These are phyloP conservation scores for Melanogrammus aeglefinus DNA, from an alignment of 2,797 vertebrate genomes.

Conservation along the genomic window DNA sequence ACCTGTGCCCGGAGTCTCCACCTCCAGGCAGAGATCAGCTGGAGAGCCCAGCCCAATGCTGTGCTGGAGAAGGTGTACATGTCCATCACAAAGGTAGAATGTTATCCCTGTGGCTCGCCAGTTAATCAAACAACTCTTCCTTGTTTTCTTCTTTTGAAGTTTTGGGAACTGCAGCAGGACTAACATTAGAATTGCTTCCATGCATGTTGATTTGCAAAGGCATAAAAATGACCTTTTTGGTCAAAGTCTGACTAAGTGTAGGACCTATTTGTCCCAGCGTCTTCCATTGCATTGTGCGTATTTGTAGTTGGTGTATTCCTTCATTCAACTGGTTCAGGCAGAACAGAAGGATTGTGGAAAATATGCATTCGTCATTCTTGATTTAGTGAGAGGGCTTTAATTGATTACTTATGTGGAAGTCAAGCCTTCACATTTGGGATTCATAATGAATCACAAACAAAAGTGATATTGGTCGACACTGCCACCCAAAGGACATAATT, in stretches of 20 bases:
- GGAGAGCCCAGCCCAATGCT: conserved; percentile 83
- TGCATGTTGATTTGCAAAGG: neutral
- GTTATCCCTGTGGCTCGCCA: conserved; percentile 9
- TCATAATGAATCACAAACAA: neutral
- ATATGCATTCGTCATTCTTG: neutral
- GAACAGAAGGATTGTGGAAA: neutral
- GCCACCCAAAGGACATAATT: neutral
- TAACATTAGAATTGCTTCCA: neutral
- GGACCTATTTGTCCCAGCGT: neutral
- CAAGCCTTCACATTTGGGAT: neutral
- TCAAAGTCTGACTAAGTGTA: neutral
- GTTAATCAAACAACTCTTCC: neutral
- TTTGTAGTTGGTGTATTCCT: neutral
- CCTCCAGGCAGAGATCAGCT: conserved; percentile 78
- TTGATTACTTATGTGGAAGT: neutral
- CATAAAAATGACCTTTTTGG: neutral
- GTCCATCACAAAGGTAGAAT: conserved; percentile 73
- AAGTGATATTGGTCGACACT: neutral
- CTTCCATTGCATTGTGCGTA: neutral
- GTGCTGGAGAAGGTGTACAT: conserved; percentile 87
- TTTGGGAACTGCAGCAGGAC: neutral
- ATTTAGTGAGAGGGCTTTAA: neutral
- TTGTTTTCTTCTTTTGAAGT: neutral
- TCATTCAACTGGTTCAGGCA: neutral
- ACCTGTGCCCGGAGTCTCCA: conserved; percentile 81